Conservation (phyloP, 2,888 invertebrate genomes). For the Cheilosia impressa region DNA sequence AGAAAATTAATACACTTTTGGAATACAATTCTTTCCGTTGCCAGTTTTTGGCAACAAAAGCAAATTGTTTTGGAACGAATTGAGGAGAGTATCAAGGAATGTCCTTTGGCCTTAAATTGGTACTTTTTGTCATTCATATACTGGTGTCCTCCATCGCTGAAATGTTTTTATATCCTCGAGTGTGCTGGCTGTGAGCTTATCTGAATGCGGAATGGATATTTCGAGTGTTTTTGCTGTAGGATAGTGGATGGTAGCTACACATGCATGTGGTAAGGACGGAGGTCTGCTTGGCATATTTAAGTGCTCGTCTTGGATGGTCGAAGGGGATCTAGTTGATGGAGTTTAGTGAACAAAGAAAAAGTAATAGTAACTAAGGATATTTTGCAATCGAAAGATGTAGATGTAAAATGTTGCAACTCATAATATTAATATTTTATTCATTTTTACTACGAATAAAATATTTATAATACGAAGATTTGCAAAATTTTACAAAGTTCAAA, state of each 20-base stretch:
- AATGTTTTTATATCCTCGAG: slow-evolving; percentile 79
- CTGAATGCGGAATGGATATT: slow-evolving; percentile 25
- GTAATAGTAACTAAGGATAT: too few species aligned
- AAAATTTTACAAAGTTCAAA: too few species aligned
- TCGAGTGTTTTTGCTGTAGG: slow-evolving; percentile 15
- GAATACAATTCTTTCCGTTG: slow-evolving; percentile 16
- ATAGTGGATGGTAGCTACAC: slow-evolving; percentile 8
- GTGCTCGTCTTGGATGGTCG: background rate
- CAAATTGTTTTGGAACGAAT: slow-evolving; percentile 66
- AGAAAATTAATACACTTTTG: slow-evolving; percentile 56
- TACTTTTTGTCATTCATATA: slow-evolving; percentile 59
- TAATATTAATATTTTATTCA: too few species aligned
- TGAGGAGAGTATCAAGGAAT: slow-evolving; percentile 51
- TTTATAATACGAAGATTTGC: too few species aligned
- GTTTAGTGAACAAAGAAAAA: too few species aligned
- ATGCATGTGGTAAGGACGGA: background rate
- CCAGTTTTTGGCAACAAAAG: slow-evolving; percentile 54
- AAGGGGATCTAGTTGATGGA: background rate
- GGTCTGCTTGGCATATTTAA: slow-evolving; percentile 5
- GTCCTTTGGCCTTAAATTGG: slow-evolving; percentile 72
- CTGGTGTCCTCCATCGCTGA: slow-evolving; percentile 75
- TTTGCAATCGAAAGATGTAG: too few species aligned
- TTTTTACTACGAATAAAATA: too few species aligned
- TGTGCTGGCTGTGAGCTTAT: slow-evolving; percentile 72
- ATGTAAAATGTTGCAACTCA: too few species aligned